These are phyloP conservation scores for Tridacna gigas DNA, from an alignment of 2,888 invertebrate genomes.

Conservation along the genomic window DNA sequence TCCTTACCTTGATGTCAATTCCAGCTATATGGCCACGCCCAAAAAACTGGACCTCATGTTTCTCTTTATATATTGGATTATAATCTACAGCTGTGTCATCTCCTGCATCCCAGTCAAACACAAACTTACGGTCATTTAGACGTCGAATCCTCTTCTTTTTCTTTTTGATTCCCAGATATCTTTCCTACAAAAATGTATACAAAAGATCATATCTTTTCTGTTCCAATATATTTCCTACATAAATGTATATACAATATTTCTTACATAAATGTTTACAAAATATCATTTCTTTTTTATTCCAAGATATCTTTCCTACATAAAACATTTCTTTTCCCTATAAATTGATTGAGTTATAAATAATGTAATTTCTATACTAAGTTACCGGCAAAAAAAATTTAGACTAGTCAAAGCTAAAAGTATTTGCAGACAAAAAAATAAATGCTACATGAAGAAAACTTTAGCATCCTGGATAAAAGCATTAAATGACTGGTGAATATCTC, in stretches of 20 bases:
- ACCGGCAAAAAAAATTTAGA: no score
- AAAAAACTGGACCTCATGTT: constrained; percentile 95
- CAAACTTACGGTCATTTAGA: constrained; percentile 99
- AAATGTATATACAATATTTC: not conserved
- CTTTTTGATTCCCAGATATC: constrained; percentile 96
- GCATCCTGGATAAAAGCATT: no score
- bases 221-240: not conserved
- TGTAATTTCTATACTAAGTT: no score
- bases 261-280: not conserved
- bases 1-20: constrained; percentile 93
- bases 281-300: not conserved
- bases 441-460: no score
- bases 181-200: constrained; percentile 86
- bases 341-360: no score
- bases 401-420: no score
- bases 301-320: no score
- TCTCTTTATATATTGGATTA: constrained; percentile 97
- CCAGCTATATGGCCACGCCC: constrained; percentile 99
- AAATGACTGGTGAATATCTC: no score
- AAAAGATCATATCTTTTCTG: not conserved
- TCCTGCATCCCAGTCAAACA: constrained; percentile 99
- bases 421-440: no score
- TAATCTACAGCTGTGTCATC: constrained; percentile 99
- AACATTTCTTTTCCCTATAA: no score
- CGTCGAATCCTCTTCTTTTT: constrained; percentile 94